Evolutionary conservation across 1,140 invertebrate species (phyloP), one percentile per base, ranked within the genome.

Genomic region (Saccostrea cuccullata): DNA sequence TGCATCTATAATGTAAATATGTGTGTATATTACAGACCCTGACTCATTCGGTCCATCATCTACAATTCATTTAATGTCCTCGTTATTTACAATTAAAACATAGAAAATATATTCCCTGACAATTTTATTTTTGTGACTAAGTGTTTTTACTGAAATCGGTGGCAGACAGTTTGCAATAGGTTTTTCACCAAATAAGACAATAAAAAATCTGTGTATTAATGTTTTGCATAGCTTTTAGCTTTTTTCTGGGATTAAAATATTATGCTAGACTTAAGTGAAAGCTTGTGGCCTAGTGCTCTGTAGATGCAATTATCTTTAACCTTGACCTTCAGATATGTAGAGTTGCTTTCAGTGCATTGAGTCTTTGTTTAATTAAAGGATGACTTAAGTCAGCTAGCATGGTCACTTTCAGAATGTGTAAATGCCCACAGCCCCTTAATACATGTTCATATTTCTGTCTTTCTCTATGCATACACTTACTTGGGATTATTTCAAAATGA

Each of bases 181-280:
- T 77, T 77, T 77, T 77, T 77, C 70, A 77, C 70, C 70, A 77
- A 77, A 77, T 77, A 77, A 77, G 70, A 77, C 70, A 77, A 77
- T 77, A 77, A 77, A 77, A 77, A 26, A 15, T 12, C 26, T 77
- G 11, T 30, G 70, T 77, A 77, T 30, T 77, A 77, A 77, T 77
- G 70, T 11, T 26, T 30, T 77, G 70, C 6, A 30, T 36, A 77
- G 70, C 70, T 77, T 77, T 77, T 77, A 77, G 70, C 70, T 77
- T 77, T 77, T 20, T 30, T 77, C 70, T 77, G 70, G 70, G 26
- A 77, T 77, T 77, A 77, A 77, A 77, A 77, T 77, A 77, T 77
- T 77, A 77, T 15, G 60, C 23, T 67, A 67, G 60, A 77, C 70
- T 73, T 60, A 13, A 73, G 67, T 73, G 23, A 73, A 73, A 73